phyloP scores from a whole-genome alignment of 2,888 invertebrate species.

The Rotaria macrura region DNA sequence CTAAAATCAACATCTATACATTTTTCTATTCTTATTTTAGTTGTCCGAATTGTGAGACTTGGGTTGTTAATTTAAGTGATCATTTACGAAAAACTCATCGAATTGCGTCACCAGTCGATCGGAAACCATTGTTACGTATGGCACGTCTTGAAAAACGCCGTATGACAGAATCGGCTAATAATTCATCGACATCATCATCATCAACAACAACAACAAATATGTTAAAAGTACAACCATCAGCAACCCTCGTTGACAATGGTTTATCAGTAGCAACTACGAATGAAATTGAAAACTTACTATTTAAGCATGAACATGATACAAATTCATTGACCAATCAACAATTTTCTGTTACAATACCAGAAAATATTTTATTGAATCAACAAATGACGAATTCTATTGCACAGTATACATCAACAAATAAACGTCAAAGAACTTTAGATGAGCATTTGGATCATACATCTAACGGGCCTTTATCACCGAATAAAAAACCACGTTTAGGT shows the following conservation, averaged over 20 bases:
- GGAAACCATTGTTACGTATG: constrained; percentile 18
- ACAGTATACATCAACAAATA: neutral
- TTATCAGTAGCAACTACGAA: neutral
- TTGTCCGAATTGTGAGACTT: constrained; percentile 8
- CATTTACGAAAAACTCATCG: constrained; percentile 5
- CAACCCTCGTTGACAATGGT: neutral
- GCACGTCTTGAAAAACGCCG: constrained; percentile 18
- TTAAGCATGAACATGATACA: neutral
- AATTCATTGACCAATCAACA: neutral
- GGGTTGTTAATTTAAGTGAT: constrained; percentile 15
- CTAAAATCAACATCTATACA: no score
- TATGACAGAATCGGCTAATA: neutral
- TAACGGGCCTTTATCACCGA: neutral
- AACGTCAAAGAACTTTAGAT: neutral
- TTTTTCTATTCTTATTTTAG: no score
- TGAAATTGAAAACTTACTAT: constrained; percentile 20
- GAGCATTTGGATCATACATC: neutral
- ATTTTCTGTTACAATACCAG: constrained; percentile 5
- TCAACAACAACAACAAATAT: neutral
- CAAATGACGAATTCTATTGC: neutral
- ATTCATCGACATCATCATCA: neutral
- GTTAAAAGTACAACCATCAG: neutral
- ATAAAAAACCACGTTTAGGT: neutral
- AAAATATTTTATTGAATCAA: constrained; percentile 3
- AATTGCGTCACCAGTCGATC: neutral